Base-by-base conservation (phyloP, 2,113 vertebrate species). In the Malaclemys terrapin region DNA sequence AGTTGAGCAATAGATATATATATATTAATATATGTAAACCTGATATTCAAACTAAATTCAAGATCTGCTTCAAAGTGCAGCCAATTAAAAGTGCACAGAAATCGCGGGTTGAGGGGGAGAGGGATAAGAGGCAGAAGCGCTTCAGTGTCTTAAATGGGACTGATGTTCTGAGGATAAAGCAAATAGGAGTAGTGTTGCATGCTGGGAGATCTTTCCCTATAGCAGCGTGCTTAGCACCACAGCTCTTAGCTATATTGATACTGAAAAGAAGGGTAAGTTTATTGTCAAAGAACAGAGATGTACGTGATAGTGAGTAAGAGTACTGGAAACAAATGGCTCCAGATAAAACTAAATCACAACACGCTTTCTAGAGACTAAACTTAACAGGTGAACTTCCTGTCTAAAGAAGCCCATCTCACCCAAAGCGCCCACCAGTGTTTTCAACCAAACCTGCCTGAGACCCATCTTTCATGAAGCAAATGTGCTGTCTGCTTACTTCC, bases 81-180 rank as follows among this genome's bases (percentile, higher is more conserved):
- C 20, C 72, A 47, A 22, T n/a, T 22, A 31, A 45, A 79, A 84
- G 56, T 6, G 38, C 56, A 38, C 3, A 2, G 56, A 22, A 52
- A 42, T 8, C 3, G 3, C 0, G 31, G 22, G 76, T 31, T 31
- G 31, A 3, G 7, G 10, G 47, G 47, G 17, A 5, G 27, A 62
- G 59, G 59, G n/a, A 31, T 56, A 2, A 53, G 0, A 65, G 13
- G 54, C 54, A 72, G 47, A 79, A 54, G 10, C 25, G 4, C 13
- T 80, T 5, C 5, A 53, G 20, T 1, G 10, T 4, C 24, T 76
- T 76, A 27, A 45, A 45, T 76, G 10, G 42, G 72, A 76, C 65
- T 76, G 29, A 45, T 38, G 27, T 10, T 57, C 2, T 50, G 59
- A 45, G n/a, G 47, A 27, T 82, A 56, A 80, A 54, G 35, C 52